These are phyloP conservation scores for Paramisgurnus dabryanus DNA, from an alignment of 2,113 vertebrate genomes.

Conservation along the genomic window DNA sequence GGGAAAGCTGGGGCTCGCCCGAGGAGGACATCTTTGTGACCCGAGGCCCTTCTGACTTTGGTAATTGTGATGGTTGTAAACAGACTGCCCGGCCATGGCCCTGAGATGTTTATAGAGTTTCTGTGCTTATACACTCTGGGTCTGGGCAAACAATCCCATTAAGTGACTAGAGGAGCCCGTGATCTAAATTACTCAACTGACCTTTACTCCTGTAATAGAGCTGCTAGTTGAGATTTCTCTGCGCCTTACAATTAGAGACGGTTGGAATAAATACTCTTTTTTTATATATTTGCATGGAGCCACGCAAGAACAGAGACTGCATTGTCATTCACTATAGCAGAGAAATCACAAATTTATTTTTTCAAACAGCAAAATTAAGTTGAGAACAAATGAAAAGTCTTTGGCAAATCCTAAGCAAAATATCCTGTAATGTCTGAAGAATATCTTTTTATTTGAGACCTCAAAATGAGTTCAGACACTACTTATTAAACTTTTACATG, in stretches of 20 bases:
- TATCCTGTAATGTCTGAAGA: too few species aligned
- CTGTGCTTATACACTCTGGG: conserved; percentile 17
- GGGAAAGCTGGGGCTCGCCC: conserved; percentile 31
- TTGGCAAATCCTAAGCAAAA: too few species aligned
- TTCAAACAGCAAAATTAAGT: too few species aligned
- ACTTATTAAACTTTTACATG: too few species aligned
- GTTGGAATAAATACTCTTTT: not conserved
- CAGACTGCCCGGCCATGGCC: conserved; percentile 13
- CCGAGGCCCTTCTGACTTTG: conserved; percentile 43
- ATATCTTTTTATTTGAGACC: too few species aligned
- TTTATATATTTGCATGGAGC: not conserved
- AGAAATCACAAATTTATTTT: not conserved
- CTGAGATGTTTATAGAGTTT: conserved; percentile 40
- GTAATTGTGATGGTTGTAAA: conserved; percentile 39
- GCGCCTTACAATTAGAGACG: not conserved
- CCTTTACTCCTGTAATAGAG: conserved; percentile 29
- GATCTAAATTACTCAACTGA: conserved; percentile 47
- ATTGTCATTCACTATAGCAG: not conserved
- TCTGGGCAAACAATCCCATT: conserved; percentile 43
- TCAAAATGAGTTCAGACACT: too few species aligned
- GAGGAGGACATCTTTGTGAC: conserved; percentile 30
- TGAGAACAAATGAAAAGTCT: too few species aligned
- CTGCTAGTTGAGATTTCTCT: not conserved
- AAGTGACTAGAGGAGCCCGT: conserved; percentile 40
- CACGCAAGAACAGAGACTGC: not conserved